Evolutionary conservation across 2,888 invertebrate species (phyloP), one percentile per base, ranked within the genome.

Genomic region (Epirrhoe alternata): DNA sequence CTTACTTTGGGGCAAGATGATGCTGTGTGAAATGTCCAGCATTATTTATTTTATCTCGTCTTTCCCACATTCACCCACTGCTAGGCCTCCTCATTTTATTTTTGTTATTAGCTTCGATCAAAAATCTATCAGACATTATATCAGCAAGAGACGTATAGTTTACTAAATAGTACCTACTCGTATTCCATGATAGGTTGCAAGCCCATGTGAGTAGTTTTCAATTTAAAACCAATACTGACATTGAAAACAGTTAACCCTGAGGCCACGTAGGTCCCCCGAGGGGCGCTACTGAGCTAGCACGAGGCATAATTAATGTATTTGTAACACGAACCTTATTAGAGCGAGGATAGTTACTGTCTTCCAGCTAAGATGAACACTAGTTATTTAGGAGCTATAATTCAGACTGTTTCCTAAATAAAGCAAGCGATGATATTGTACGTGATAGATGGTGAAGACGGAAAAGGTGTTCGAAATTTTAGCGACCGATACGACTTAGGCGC

Each of bases 321-420:
- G 83, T 79, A 81, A 86, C 84, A 81, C 75, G 83, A 85, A 77
- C 78, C 81, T 84, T 79, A 84, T 83, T 82, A 84, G 72, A 75
- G 69, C 68, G 66, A 58, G 68, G 66, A 63, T 58, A 69, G 70
- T 73, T 68, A 70, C 67, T 58, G 61, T 66, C 68, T 66, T 60
- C 61, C 61, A 65, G 74, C 66, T 57, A 65, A 69, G 72, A 71
- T 66, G 61, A 64, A 60, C 54, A 63, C 64, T 66, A 53, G 68
- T 64, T 49, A 64, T 68, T 67, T 63, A 71, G 56, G 45, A 52
- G 45, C 54, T 62, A 45, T 65, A 45, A 55, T 49, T 8, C 35
- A 35, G 35, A 3, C 7, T 1, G 7, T 59, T 53, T 53, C 42
- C 49, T 12, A 33, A 50, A 33, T 58, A 49, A 33, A 45, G 45